Evolutionary conservation across 2,888 invertebrate species (phyloP).

Genomic region (Incurvaria masculella): DNA sequence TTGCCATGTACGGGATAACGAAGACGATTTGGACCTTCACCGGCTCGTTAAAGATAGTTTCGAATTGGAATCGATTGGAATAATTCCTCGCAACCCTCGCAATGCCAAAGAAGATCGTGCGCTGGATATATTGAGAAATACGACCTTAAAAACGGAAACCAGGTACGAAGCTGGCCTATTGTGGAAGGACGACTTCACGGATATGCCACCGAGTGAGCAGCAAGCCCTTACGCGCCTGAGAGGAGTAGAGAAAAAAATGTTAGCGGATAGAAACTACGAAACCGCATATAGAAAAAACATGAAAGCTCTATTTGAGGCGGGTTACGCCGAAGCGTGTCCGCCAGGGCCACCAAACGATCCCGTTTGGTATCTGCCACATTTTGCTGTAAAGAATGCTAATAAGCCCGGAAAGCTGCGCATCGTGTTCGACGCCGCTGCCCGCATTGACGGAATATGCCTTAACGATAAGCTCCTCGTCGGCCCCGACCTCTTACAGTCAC

Average conservation of each 20-base stretch:
- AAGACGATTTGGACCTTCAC: no score
- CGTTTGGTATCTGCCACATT: slow-evolving; percentile 15
- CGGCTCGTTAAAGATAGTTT: no score
- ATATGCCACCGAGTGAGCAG: slow-evolving; percentile 8
- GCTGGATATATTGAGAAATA: no score
- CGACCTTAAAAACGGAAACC: no score
- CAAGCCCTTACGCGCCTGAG: slow-evolving; percentile 4
- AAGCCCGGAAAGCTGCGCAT: slow-evolving; percentile 14
- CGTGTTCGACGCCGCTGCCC: slow-evolving; percentile 11
- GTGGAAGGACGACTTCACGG: slow-evolving; percentile 10
- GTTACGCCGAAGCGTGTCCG: slow-evolving; percentile 11
- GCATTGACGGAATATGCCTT: slow-evolving; percentile 2
- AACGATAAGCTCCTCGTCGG: slow-evolving; percentile 12
- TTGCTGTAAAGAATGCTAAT: slow-evolving; percentile 11
- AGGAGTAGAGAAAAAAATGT: slow-evolving; percentile 9
- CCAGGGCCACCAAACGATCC: background rate
- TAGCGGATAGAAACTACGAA: slow-evolving; percentile 2
- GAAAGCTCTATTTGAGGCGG: slow-evolving; percentile 3
- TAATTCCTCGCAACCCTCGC: no score
- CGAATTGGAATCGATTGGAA: no score
- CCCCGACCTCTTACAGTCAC: slow-evolving; percentile 15
- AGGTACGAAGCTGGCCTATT: slow-evolving; percentile 11
- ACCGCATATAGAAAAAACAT: slow-evolving; percentile 10
- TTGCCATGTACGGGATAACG: no score
- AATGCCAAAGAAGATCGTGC: no score